Evolutionary conservation across 2,113 vertebrate species (phyloP).

Genomic region (Machaerirhynchus nigripectus): DNA sequence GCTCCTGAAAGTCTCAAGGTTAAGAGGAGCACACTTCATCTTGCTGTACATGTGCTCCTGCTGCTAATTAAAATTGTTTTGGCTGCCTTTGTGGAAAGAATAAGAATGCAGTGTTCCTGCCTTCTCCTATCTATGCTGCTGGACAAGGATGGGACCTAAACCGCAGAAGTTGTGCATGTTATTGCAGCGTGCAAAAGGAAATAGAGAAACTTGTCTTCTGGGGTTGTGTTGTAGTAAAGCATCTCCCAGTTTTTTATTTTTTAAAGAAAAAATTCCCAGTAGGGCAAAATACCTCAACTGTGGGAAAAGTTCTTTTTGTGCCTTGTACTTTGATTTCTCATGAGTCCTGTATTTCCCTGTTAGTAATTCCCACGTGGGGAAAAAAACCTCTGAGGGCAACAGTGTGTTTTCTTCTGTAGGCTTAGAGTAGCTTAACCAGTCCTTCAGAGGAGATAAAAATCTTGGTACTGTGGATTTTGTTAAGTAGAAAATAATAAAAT

Average conservation of each 20-base stretch:
- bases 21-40: background rate
- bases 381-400: too few species aligned
- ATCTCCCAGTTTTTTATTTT: background rate
- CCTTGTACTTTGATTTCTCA: background rate
- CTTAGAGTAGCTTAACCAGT: background rate
- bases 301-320: background rate
- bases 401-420: background rate
- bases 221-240: background rate
- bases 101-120: background rate
- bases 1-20: background rate
- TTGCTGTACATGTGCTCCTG: background rate
- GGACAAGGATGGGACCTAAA: background rate
- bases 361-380: background rate
- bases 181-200: background rate
- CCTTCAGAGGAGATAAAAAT: background rate
- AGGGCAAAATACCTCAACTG: background rate
- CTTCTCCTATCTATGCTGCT: background rate
- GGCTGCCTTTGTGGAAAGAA: constrained; percentile 33
- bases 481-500: background rate
- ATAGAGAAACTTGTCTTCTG: background rate
- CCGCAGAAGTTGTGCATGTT: background rate
- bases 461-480: background rate
- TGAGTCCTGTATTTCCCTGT: background rate
- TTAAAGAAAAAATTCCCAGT: background rate
- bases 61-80: background rate